These are phyloP conservation scores for Caenorhabditis sinica DNA, from an alignment of 2,888 invertebrate species.

Conservation along the genomic window DNA sequence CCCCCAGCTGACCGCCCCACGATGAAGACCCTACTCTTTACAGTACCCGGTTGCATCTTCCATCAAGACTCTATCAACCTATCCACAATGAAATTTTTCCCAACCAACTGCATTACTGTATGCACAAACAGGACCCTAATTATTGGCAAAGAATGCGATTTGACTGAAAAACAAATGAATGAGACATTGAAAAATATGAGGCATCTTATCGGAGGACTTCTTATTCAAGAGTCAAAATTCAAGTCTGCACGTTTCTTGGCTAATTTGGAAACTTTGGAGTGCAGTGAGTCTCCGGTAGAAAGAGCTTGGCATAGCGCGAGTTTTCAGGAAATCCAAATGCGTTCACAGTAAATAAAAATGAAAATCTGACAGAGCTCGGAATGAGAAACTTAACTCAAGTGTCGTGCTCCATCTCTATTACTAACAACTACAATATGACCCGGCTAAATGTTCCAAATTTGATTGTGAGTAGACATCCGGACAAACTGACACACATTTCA, in stretches of 20 bases:
- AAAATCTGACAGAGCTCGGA: slow-evolving; percentile 34
- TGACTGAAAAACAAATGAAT: slow-evolving; percentile 11
- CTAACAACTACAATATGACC: background rate
- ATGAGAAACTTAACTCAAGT: slow-evolving; percentile 19
- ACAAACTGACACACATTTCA: background rate
- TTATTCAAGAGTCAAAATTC: background rate
- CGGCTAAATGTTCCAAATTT: slow-evolving; percentile 11
- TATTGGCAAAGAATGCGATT: slow-evolving; percentile 1
- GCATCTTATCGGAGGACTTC: background rate
- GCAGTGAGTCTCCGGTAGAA: background rate
- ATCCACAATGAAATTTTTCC: background rate
- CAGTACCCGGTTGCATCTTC: background rate
- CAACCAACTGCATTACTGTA: background rate
- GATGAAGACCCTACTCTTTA: background rate
- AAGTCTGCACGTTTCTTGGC: slow-evolving; percentile 7
- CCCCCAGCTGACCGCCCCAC: too few relatives aligned
- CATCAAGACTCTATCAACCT: background rate
- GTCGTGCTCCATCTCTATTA: slow-evolving; percentile 1
- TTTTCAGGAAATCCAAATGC: slow-evolving; percentile 1
- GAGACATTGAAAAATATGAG: background rate
- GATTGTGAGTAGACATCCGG: background rate
- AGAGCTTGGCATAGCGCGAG: background rate
- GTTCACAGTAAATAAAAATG: slow-evolving; percentile 11
- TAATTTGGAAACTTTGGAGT: background rate
- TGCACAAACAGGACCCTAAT: background rate